Conservation (phyloP, 2,113 vertebrate genomes). For the Hoplias malabaricus region DNA sequence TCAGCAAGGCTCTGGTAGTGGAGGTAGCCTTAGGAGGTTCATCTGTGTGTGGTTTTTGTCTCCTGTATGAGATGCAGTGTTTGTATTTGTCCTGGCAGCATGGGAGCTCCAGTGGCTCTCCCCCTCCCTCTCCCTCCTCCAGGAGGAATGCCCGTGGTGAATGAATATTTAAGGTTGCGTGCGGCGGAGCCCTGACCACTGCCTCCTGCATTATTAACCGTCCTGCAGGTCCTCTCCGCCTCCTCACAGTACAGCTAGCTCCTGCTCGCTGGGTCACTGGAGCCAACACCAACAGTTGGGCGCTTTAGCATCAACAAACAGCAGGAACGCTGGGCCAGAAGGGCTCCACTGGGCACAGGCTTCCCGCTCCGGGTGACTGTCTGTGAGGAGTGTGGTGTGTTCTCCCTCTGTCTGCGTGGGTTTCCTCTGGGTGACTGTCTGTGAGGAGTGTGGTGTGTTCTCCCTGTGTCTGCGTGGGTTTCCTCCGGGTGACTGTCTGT, state of each 20-base stretch:
- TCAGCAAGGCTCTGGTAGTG: background rate
- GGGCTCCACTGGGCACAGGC: background rate
- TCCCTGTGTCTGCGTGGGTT: no score
- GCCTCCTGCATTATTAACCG: conserved; percentile 50
- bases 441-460: no score
- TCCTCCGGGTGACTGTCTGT: no score
- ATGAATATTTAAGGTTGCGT: conserved; percentile 52
- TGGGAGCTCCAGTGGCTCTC: background rate
- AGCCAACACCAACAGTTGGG: background rate
- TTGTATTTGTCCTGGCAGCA: conserved; percentile 18
- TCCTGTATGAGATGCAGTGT: background rate
- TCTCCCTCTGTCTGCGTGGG: no score
- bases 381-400: no score
- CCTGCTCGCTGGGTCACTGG: background rate
- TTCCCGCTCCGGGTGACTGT: no score
- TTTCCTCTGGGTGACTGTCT: no score
- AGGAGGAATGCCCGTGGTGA: conserved; percentile 41
- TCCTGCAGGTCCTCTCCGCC: background rate
- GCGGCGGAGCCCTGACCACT: conserved; percentile 38
- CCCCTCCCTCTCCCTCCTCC: background rate
- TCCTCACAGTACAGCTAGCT: background rate
- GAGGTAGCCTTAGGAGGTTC: background rate
- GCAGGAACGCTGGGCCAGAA: background rate
- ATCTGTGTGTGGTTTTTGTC: conserved; percentile 1
- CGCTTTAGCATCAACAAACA: background rate